Percentiles rank a stretch among this genome's conserved stretches.
Conservation (phyloP, 2,888 invertebrate species). For the Drosophila demipolita region DNA sequence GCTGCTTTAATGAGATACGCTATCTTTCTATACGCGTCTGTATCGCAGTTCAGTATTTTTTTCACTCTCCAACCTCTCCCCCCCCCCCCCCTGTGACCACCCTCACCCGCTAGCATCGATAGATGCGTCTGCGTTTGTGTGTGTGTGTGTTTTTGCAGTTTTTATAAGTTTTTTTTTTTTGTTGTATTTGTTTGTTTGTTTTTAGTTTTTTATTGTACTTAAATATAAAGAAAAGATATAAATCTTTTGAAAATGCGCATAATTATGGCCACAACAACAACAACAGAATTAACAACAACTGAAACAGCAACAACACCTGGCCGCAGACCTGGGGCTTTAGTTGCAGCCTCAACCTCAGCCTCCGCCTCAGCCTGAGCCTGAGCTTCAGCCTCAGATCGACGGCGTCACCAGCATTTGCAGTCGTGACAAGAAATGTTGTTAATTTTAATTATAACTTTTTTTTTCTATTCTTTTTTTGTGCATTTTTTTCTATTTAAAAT, state of each 20-base stretch:
- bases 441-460: constrained; percentile 75
- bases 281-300: constrained; percentile 25
- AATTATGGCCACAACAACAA: constrained; percentile 55
- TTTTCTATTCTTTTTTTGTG: constrained; percentile 26
- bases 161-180: constrained; percentile 24
- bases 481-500: constrained; percentile 44
- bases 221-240: constrained; percentile 69
- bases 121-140: constrained; percentile 45
- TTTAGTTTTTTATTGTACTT: constrained; percentile 66
- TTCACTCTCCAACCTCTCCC: neutral
- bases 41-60: constrained; percentile 29
- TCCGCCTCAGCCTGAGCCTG: constrained; percentile 14
- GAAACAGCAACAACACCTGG: constrained; percentile 56
- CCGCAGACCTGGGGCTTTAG: constrained; percentile 32
- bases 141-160: constrained; percentile 22
- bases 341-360: constrained; percentile 32
- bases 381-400: constrained; percentile 31
- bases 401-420: constrained; percentile 35
- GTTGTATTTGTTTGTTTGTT: constrained; percentile 36
- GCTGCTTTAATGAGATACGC: constrained; percentile 71
- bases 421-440: constrained; percentile 82
- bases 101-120: constrained; percentile 23
- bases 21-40: constrained; percentile 58
- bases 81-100: neutral
- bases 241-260: constrained; percentile 77